phyloP scores from a whole-genome alignment of 2,113 vertebrate genomes.

The Malurus melanocephalus region DNA sequence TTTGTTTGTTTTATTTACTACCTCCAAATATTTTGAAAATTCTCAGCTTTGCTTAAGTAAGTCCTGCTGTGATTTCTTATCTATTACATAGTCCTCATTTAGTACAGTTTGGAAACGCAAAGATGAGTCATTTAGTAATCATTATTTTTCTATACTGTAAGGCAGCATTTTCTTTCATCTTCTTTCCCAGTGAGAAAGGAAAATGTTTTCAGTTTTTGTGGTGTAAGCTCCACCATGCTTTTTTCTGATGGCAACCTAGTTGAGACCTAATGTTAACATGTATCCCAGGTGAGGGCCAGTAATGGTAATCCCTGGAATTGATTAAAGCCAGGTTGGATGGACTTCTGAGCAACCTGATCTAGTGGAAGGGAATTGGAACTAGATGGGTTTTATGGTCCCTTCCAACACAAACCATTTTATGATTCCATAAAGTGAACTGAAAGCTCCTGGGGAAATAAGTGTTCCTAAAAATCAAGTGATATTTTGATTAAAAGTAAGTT shows the following conservation, averaged over 20 bases:
- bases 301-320: not conserved
- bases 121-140: not conserved
- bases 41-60: not conserved
- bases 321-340: not conserved
- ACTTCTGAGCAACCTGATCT: not conserved
- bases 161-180: not conserved
- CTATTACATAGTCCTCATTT: not conserved
- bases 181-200: not conserved
- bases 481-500: not conserved
- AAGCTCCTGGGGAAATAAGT: not conserved
- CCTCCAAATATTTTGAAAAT: not conserved
- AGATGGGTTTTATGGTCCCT: not conserved
- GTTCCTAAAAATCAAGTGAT: not conserved
- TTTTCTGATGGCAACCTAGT: not conserved
- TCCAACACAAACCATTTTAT: not conserved
- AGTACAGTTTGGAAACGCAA: not conserved
- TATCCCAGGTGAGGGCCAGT: fast-evolving
- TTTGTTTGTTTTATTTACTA: not conserved
- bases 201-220: not conserved
- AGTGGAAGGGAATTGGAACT: not conserved
- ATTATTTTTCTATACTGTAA: not conserved
- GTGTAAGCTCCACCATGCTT: not conserved
- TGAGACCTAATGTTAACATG: not conserved
- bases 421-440: not conserved
- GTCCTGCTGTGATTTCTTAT: not conserved